Percentiles rank a stretch among this genome's conserved stretches.
Evolutionary conservation across 2,888 invertebrate species (phyloP).

Genomic region (Pseudolycoriella hygida): DNA sequence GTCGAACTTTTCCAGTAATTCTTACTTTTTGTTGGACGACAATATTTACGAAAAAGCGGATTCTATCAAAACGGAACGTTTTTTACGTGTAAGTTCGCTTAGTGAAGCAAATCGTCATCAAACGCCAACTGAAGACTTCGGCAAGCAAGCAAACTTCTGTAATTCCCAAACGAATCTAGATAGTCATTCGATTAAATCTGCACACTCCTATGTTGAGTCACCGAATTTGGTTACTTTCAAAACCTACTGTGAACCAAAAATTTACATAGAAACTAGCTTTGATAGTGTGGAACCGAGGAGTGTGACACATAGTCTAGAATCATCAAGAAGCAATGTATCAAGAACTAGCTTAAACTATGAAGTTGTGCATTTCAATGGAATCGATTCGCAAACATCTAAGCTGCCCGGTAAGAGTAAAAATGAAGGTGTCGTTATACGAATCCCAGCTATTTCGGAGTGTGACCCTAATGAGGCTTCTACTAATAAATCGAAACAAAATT

Average conservation of each 20-base stretch:
- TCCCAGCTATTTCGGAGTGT: slow-evolving; percentile 8
- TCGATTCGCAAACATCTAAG: slow-evolving; percentile 5
- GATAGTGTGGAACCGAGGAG: slow-evolving; percentile 8
- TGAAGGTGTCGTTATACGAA: slow-evolving; percentile 15
- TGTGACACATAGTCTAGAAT: slow-evolving; percentile 8
- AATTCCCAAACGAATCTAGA: not conserved
- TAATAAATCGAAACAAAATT: slow-evolving; percentile 6
- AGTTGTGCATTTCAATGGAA: slow-evolving; percentile 3
- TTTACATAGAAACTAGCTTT: slow-evolving; percentile 16
- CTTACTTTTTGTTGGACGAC: not conserved
- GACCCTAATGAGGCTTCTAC: slow-evolving; percentile 4
- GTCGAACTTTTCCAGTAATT: not conserved
- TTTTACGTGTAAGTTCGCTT: not conserved
- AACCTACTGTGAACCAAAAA: slow-evolving; percentile 12
- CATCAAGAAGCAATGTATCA: slow-evolving; percentile 11
- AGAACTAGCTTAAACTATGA: slow-evolving; percentile 15
- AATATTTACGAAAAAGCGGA: slow-evolving; percentile 14
- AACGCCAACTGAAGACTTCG: not conserved
- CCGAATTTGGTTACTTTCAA: slow-evolving; percentile 15
- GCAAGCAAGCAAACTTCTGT: not conserved
- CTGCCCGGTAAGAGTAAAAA: slow-evolving; percentile 4
- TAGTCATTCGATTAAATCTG: not conserved
- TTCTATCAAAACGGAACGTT: not conserved
- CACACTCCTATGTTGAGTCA: not conserved
- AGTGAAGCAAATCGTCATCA: not conserved